Base-by-base conservation (phyloP, 1,140 invertebrate species). In the Chironomus striatipennis region DNA sequence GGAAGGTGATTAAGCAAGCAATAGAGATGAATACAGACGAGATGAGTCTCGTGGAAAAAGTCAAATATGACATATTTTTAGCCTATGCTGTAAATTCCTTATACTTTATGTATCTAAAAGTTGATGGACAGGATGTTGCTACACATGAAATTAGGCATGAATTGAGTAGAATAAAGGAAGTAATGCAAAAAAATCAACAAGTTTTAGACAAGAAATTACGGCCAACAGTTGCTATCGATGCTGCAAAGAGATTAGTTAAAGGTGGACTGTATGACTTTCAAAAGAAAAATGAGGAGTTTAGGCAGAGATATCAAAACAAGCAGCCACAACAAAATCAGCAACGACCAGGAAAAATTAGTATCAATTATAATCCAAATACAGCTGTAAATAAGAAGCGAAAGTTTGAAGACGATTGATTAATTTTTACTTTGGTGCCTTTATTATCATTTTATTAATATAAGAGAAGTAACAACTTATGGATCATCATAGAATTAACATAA, bases 41-140 rank as follows among this genome's bases (percentile, higher is more conserved):
- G 75, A 77, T 88, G 73, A 78, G 80, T 7, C 75, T 83, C n/a
- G 85, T 85, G 76, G 85, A 87, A 43, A 84, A 85, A 80, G 84
- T 88, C 20, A 86, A 88, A 79, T 84, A 85, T 42, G 87, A 89
- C 81, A 79, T 89, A 74, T 88, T 88, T 76, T 78, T 87, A 10
- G 81, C 83, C 0, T 88, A 86, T 76, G 80, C 85, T 4, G 78
- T 88, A 18, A 88, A 87, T 80, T 86, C 87, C 0, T 78, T 88
- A 15, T 85, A 85, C 77, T 89, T 87, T 87, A 82, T 88, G 74
- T 84, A 88, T 77, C 76, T 88, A 73, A 81, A 85, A 74, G 82
- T 86, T 43, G 79, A 85, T 77, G 87, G 87, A 7, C 77, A 85
- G 74, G 86, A 89, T 80, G 85, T 86, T 0, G 84, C 80, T 57